These are phyloP conservation scores for Xiphorhynchus erythropygius DNA, from an alignment of 2,797 vertebrate genomes.

Conservation along the genomic window DNA sequence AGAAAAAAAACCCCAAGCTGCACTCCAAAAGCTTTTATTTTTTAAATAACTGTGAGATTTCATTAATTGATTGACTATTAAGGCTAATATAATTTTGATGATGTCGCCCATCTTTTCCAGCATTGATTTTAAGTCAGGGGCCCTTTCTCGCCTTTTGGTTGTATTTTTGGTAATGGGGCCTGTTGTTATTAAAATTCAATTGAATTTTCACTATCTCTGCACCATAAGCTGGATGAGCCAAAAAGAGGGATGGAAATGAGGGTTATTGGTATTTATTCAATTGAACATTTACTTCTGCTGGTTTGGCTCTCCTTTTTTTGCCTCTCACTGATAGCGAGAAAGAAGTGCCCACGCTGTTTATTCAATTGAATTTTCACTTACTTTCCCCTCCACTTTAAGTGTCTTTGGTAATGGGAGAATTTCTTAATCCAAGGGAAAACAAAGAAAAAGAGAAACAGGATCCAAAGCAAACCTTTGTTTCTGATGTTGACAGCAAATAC, in stretches of 20 bases:
- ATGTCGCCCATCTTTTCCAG: slow-evolving; percentile 68
- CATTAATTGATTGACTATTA: slow-evolving; percentile 76
- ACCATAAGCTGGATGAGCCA: slow-evolving; percentile 19
- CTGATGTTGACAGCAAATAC: not conserved
- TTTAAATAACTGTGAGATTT: slow-evolving; percentile 58
- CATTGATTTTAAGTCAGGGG: slow-evolving; percentile 71
- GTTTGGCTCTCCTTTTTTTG: not conserved
- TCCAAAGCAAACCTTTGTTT: not conserved
- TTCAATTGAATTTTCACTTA: slow-evolving; percentile 55
- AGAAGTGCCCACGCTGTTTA: not conserved
- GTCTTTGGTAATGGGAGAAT: not conserved
- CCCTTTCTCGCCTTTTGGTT: slow-evolving; percentile 14
- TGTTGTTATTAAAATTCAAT: slow-evolving; percentile 41
- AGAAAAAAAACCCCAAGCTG: not conserved
- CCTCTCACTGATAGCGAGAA: not conserved
- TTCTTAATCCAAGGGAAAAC: slow-evolving; percentile 10
- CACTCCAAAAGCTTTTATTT: not conserved
- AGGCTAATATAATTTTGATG: slow-evolving; percentile 78
- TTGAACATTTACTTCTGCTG: not conserved
- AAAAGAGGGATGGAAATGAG: slow-evolving; percentile 13
- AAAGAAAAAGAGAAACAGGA: not conserved
- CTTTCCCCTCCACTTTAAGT: not conserved
- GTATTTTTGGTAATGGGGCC: slow-evolving; percentile 50
- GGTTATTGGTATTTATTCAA: slow-evolving; percentile 36
- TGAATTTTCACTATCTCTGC: slow-evolving; percentile 53